Base-by-base conservation (phyloP, 2,888 invertebrate species). In the Merodon equestris region DNA sequence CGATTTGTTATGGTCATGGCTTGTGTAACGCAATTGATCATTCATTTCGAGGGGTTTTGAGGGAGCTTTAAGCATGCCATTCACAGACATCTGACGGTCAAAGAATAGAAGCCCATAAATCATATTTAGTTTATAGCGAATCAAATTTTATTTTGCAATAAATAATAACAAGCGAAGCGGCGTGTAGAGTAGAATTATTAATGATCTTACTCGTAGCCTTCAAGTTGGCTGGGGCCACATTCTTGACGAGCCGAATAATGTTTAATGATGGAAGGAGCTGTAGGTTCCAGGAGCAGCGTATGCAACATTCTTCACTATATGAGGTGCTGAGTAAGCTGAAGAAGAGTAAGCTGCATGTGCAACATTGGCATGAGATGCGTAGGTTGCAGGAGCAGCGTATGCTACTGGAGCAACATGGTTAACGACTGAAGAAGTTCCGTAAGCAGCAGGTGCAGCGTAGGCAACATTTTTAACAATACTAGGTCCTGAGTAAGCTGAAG, bases 331-430 rank as follows among this genome's bases (percentile, higher is more conserved):
- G n/a, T 36, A 36, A 10, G 36, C 5, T 9, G 36, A 10, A 5
- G 40, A 10, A 40, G 40, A 40, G 10, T 40, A 40, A 40, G 40
- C 9, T n/a, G n/a, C 40, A 7, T 3, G 40, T 3, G 40, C 40
- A 10, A 40, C 3, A n/a, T 40, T 40, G 10, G 36, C 36, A 5
- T 9, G 72, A 17, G 81, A 76, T 12, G 73, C 27, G 34, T 71
- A 50, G 2, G 71, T 42, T 15, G 53, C 64, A 0, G 72, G 58
- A 15, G 64, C 51, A 10, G 70, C 66, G 4, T 77, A 81, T 14
- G 83, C 47, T 9, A 81, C 73, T 9, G 85, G 83, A 0, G 83
- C 54, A 34, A 72, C 79, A n/a, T 14, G 13, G 19, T 51, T 44
- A 9, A 60, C 18, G 14, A 36, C 44, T 53, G 81, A 72, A 38